A percentile compares a stretch with the other conserved stretches of the same genome.
These are phyloP conservation scores for Pangasius sanitwongsei DNA, from an alignment of 2,797 vertebrate genomes.

Conservation along the genomic window DNA sequence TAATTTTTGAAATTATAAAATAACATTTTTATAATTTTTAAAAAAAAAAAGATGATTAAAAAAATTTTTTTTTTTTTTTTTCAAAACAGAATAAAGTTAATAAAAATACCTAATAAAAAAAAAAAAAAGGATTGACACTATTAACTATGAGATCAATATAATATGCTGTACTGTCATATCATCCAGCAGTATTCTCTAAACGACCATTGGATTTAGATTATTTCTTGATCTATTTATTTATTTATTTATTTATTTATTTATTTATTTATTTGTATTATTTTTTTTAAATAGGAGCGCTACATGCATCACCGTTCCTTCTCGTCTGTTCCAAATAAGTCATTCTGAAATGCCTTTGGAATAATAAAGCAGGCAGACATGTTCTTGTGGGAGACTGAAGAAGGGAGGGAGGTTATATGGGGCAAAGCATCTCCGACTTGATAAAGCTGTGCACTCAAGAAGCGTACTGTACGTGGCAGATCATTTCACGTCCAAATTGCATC, in stretches of 20 bases:
- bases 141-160: background rate
- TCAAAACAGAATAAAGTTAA: background rate
- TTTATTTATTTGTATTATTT: too few relatives aligned
- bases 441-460: background rate
- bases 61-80: background rate
- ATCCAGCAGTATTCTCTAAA: slow-evolving; percentile 8
- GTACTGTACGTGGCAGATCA: background rate
- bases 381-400: background rate
- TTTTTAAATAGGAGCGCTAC: background rate
- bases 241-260: slow-evolving; percentile 24
- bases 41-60: too few relatives aligned
- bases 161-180: background rate
- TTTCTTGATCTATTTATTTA: slow-evolving; percentile 3
- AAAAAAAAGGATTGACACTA: background rate
- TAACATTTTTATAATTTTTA: too few relatives aligned
- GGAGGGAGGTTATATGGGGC: background rate
- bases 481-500: slow-evolving; percentile 29
- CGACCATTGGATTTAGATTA: slow-evolving; percentile 48
- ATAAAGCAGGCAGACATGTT: background rate
- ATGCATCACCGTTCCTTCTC: background rate
- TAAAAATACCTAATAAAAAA: background rate
- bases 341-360: background rate
- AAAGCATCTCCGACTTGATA: background rate
- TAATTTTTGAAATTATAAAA: too few relatives aligned
- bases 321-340: slow-evolving; percentile 8